Conservation (phyloP, 2,888 invertebrate genomes). For the Polyommatus icarus region DNA sequence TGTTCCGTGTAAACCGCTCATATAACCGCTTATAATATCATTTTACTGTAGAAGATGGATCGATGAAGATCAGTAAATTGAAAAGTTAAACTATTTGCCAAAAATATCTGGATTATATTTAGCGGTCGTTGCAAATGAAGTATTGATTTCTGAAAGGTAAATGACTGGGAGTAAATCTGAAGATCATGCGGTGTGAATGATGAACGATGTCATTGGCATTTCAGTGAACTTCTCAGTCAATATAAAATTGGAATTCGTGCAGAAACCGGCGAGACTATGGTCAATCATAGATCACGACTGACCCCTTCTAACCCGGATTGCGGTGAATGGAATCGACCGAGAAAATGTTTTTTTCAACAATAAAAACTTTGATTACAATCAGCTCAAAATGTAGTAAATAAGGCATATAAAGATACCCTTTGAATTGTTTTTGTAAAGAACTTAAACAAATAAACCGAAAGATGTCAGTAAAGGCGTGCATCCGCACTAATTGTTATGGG, state of each 20-base stretch:
- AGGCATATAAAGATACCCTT: not conserved
- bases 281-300: conserved; percentile 61
- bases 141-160: conserved; percentile 52
- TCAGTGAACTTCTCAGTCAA: conserved; percentile 39
- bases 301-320: conserved; percentile 33
- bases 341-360: not conserved
- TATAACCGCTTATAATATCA: too few species aligned
- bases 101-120: not conserved
- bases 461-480: conserved; percentile 34
- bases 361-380: not conserved
- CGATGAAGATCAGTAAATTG: too few species aligned
- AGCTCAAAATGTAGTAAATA: conserved; percentile 1
- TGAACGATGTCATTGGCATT: conserved; percentile 58
- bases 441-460: conserved; percentile 25
- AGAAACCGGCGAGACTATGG: conserved; percentile 51
- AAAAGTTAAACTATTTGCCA: not conserved
- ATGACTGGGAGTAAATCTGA: conserved; percentile 61
- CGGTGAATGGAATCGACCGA: conserved; percentile 24
- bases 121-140: conserved; percentile 25
- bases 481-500: conserved; percentile 46
- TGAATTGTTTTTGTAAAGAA: conserved; percentile 16
- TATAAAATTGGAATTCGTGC: conserved; percentile 57
- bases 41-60: too few species aligned
- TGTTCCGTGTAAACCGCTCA: not conserved
- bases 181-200: conserved; percentile 56